Conservation (phyloP, 2,888 invertebrate genomes). For the Mythimna ferrago region DNA sequence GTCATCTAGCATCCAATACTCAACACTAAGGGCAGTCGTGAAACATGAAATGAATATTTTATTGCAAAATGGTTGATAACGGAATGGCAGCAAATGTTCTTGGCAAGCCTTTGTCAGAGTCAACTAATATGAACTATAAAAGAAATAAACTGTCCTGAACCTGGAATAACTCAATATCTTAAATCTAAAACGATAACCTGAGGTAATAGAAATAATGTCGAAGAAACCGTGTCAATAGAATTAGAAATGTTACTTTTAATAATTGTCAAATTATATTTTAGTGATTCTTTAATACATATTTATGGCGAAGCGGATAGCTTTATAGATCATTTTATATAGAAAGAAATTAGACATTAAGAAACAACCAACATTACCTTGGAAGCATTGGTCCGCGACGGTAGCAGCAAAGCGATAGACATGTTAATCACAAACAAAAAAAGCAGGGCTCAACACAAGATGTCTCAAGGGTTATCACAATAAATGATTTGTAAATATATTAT, state of each 20-base stretch:
- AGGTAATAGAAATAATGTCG: neutral
- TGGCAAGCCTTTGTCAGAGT: neutral
- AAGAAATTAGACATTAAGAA: conserved; percentile 71
- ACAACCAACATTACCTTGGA: conserved; percentile 84
- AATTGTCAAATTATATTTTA: conserved; percentile 34
- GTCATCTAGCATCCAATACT: neutral
- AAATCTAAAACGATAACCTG: neutral
- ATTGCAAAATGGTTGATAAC: neutral
- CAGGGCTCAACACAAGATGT: conserved; percentile 75
- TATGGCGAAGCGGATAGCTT: conserved; percentile 84
- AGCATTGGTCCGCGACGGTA: conserved; percentile 87
- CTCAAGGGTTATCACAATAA: conserved; percentile 73
- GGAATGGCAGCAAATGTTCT: conserved; percentile 5
- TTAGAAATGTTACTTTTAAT: conserved; percentile 36
- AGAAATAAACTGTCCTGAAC: neutral
- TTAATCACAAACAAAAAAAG: conserved; percentile 88
- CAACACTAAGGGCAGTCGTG: neutral
- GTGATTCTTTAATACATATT: conserved; percentile 63
- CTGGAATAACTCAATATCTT: neutral
- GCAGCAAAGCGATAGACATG: conserved; percentile 88
- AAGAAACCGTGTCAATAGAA: conserved; percentile 14
- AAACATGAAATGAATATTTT: neutral
- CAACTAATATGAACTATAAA: neutral
- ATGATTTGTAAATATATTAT: conserved; percentile 50
- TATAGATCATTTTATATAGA: conserved; percentile 67